Conservation (phyloP, 2,888 invertebrate species). For the Pterostichus madidus region DNA sequence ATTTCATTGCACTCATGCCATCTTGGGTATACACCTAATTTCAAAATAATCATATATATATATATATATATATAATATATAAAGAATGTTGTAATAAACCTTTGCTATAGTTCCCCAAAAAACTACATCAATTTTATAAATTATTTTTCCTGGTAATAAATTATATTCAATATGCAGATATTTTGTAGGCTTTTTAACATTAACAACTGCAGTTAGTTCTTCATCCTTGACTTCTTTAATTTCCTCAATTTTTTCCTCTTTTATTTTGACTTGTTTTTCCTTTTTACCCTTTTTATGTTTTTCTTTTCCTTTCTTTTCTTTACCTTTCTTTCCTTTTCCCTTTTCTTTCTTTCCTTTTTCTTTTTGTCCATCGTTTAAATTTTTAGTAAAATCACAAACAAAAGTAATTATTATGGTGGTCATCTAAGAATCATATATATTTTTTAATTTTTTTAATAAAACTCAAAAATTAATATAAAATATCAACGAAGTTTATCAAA, state of each 20-base stretch:
- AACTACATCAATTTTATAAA: conserved; percentile 69
- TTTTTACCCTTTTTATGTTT: conserved; percentile 49
- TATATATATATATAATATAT: conserved; percentile 12
- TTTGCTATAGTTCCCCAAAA: conserved; percentile 70
- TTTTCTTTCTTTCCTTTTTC: conserved; percentile 48
- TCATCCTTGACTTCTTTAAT: conserved; percentile 42
- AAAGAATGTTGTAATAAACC: conserved; percentile 66
- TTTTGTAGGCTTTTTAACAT: conserved; percentile 68
- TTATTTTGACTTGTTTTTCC: conserved; percentile 48
- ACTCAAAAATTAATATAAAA: conserved; percentile 4
- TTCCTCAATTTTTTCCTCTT: conserved; percentile 35
- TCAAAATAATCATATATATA: neutral
- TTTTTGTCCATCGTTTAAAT: conserved; percentile 30
- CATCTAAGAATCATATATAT: conserved; percentile 28
- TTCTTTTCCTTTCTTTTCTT: neutral
- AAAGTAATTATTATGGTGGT: conserved; percentile 50
- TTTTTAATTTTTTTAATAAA: conserved; percentile 17
- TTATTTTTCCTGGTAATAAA: conserved; percentile 68
- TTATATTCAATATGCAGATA: conserved; percentile 70
- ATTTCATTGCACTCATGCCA: conserved; percentile 55
- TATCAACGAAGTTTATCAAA: neutral
- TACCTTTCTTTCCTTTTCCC: conserved; percentile 48
- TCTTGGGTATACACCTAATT: conserved; percentile 49
- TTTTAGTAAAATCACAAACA: conserved; percentile 41
- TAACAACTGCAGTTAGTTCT: conserved; percentile 58